Conservation (phyloP, 2,113 vertebrate genomes). For the Anguilla rostrata region DNA sequence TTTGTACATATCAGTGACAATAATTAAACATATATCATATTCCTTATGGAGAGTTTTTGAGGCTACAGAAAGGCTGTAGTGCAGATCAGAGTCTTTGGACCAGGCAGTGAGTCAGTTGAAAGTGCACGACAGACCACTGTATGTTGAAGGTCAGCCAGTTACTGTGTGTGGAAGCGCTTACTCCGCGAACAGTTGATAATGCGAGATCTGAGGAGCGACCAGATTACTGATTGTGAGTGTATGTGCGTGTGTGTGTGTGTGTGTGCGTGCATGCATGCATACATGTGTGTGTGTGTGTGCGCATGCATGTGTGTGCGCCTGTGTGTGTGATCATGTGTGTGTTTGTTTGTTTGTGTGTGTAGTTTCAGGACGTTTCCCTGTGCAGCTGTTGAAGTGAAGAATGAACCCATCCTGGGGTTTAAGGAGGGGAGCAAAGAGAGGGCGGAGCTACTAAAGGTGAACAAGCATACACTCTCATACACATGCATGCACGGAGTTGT, state of each 20-base stretch:
- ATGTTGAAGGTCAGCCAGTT: background rate
- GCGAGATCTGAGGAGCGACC: background rate
- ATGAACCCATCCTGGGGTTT: constrained; percentile 86
- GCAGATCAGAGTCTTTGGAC: background rate
- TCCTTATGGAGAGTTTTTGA: background rate
- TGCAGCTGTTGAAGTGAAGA: constrained; percentile 75
- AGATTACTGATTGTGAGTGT: background rate
- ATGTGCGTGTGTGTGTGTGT: constrained; percentile 1
- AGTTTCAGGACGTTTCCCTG: constrained; percentile 73
- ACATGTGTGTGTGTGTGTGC: background rate
- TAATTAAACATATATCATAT: background rate
- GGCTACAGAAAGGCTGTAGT: background rate
- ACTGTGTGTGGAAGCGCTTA: background rate
- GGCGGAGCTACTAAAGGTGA: constrained; percentile 77
- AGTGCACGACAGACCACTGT: background rate
- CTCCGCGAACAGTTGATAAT: background rate
- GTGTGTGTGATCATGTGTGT: background rate
- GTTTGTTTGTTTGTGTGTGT: background rate
- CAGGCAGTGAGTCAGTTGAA: background rate
- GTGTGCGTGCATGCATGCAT: background rate
- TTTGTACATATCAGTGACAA: too few relatives aligned
- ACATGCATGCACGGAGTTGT: background rate
- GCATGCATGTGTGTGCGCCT: background rate
- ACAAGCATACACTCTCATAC: background rate
- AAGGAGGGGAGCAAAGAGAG: constrained; percentile 78